These are phyloP conservation scores for Osedax frankpressi DNA, from an alignment of 2,888 invertebrate genomes.

Conservation along the genomic window DNA sequence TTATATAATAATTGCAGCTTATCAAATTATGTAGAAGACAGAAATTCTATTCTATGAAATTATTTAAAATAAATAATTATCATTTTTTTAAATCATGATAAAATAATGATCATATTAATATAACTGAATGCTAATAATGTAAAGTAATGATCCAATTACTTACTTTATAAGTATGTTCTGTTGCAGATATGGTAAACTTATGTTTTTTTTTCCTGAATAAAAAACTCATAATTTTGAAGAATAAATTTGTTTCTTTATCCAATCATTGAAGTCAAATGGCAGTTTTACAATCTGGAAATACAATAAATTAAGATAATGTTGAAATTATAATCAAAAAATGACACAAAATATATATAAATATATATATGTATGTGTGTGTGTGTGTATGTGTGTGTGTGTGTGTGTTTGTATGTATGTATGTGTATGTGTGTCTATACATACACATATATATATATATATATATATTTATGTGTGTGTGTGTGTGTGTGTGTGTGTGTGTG, in stretches of 20 bases:
- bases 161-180: background rate
- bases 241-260: too few relatives aligned
- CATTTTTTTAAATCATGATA: too few relatives aligned
- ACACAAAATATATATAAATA: background rate
- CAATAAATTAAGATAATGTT: too few relatives aligned
- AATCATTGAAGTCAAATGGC: background rate
- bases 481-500: background rate
- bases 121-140: too few relatives aligned
- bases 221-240: background rate
- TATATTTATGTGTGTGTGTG: background rate
- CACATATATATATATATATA: background rate
- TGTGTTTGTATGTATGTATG: background rate
- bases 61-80: too few relatives aligned
- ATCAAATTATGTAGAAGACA: background rate
- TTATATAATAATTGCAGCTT: too few relatives aligned
- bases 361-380: background rate
- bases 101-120: too few relatives aligned
- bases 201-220: background rate
- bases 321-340: background rate
- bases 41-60: too few relatives aligned
- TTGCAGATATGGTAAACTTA: background rate
- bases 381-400: conserved; percentile 10
- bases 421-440: background rate
- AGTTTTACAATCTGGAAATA: background rate
- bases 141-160: too few relatives aligned